Percentiles rank a stretch among this genome's conserved stretches.
phyloP scores from a whole-genome alignment of 1,140 invertebrate species.

The Lepidurus apus region DNA sequence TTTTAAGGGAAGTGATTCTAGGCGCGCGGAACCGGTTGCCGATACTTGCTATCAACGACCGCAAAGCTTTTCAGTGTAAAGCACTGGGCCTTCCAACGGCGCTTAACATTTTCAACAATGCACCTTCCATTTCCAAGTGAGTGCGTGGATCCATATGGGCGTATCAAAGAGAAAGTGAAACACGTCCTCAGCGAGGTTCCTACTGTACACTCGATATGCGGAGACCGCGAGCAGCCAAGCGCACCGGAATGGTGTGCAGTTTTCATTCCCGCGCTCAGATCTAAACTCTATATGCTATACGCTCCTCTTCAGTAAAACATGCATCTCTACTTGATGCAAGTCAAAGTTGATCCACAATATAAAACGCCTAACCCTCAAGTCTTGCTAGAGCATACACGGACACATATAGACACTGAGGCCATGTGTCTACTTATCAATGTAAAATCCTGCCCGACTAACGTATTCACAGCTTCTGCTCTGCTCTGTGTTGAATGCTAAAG shows the following conservation, averaged over 20 bases:
- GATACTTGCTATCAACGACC: background rate
- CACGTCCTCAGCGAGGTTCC: background rate
- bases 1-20: background rate
- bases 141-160: background rate
- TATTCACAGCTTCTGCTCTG: background rate
- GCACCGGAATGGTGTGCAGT: background rate
- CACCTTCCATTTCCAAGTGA: background rate
- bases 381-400: too few relatives aligned
- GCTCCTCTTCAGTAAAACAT: background rate
- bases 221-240: background rate
- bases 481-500: background rate
- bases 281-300: too few relatives aligned
- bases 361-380: background rate
- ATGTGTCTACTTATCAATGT: background rate
- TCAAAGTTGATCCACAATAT: background rate
- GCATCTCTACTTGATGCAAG: background rate
- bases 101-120: slow-evolving; percentile 4
- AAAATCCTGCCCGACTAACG: background rate
- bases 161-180: background rate
- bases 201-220: background rate
- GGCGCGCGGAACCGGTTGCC: background rate
- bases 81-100: background rate
- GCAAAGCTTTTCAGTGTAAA: background rate
- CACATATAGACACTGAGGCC: too few relatives aligned
- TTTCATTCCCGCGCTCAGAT: background rate